Base-by-base conservation (phyloP, 2,888 invertebrate species). In the Hartigia nigra region DNA sequence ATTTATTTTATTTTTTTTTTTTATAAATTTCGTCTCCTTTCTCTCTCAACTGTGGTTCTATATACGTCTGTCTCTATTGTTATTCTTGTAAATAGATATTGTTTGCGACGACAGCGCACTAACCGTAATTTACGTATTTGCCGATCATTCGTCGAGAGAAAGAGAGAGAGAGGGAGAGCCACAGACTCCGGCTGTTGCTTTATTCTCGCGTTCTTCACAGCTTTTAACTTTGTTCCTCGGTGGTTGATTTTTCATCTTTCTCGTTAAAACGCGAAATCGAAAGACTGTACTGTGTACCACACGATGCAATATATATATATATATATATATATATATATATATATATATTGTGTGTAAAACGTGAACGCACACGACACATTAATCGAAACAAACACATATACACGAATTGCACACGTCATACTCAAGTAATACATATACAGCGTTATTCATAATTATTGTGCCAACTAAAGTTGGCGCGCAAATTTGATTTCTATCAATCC, bases 31-130 rank as follows among this genome's bases (percentile, higher is more conserved):
- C n/a, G n/a, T 75, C 35, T 23, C 37, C 79, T 76, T 69, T 55
- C 69, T 80, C 77, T 75, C 76, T 79, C 77, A 76, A 69, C 69
- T 76, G 79, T 78, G 77, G 78, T 80, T 82, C 81, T 78, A 79
- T 79, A 79, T 80, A 14, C 14, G 2, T 39, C 23, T 39, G 14
- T 39, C 23, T 39, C 55, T 55, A 23, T 23, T 55, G 55, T 55
- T 55, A 23, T 14, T 55, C 55, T 55, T 55, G 23, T 55, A 55
- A 55, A 23, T 39, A 23, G 14, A 39, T 23, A 23, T 55, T 9
- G 55, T 23, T 55, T 23, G 23, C 55, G 55, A 23, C 23, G 55
- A 23, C 55, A 55, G 55, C 55, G 55, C 55, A 39, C 5, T 5
- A 4, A 39, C 5, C 34, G 34, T 39, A 4, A 23, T 39, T 4